Evolutionary conservation across 2,888 invertebrate species (phyloP).

Genomic region (Limnephilus marmoratus): DNA sequence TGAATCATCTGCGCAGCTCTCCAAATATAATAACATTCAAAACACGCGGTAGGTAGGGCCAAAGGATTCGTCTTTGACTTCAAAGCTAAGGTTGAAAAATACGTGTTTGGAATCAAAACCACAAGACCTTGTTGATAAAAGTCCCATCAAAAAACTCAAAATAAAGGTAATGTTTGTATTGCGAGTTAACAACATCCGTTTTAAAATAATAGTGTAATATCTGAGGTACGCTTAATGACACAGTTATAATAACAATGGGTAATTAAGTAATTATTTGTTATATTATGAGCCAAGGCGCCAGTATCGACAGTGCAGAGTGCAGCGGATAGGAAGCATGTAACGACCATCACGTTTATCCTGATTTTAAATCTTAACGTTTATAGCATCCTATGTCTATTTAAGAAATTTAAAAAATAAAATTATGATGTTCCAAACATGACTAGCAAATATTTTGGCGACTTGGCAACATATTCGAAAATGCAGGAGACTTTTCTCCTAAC

Average conservation of each 20-base stretch:
- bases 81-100: conserved; percentile 5
- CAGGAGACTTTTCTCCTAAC: neutral
- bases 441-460: neutral
- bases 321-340: neutral
- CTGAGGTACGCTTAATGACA: neutral
- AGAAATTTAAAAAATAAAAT: neutral
- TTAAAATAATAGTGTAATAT: neutral
- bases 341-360: neutral
- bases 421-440: neutral
- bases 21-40: neutral
- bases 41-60: neutral
- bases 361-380: neutral
- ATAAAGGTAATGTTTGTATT: neutral
- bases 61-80: conserved; percentile 3
- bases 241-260: neutral
- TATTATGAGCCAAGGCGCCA: neutral
- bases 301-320: neutral
- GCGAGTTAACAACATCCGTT: neutral
- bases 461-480: neutral
- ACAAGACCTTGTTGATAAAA: neutral
- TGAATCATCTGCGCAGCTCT: neutral
- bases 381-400: neutral
- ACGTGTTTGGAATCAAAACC: neutral
- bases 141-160: neutral
- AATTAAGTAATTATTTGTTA: neutral